Evolutionary conservation across 2,888 invertebrate species (phyloP), one percentile per base, ranked within the genome.

Genomic region (Candidula unifasciata): DNA sequence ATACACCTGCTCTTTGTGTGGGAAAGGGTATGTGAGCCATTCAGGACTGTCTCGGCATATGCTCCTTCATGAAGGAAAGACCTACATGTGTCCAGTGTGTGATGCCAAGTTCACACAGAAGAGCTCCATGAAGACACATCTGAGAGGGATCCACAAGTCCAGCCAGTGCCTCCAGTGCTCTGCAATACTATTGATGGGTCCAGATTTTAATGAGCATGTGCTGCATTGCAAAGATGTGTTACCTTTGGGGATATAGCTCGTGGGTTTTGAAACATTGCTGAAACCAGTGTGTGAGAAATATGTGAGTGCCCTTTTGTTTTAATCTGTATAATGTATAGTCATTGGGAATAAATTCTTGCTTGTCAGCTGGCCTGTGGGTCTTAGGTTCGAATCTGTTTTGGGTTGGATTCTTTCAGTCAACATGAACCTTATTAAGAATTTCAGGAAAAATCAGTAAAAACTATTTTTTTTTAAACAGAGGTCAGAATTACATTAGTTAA

Each of bases 121-220:
- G 66, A 78, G 77, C 66, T 76, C 83, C 2, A 69, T 83, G 83
- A 83, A 83, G 27, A 83, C 77, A 83, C 83, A 83, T 30, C 27
- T 83, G 37, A 77, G 69, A 57, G 44, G 69, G 57, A 83, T 83
- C 10, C 83, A 83, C 60, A 69, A 60, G 57, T 77, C 78, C 44
- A 66, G 64, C 24, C 83, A 83, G 69, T 83, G 83, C 37, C 35
- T 54, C 44, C 35, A 78, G n/a, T 83, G 83, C n/a, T 69, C 57
- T 54, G 37, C n/a, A 27, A 69, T 83, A 66, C 37, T 78, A n/a
- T 66, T 78, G 57, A 52, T 76, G 37, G 82, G 82, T 27, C 82
- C 76, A 44, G 82, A 76, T 13, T 82, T 73, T 76, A 66, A 82
- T 52, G 37, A 52, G 21, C 82, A 82, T 76, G 44, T 82, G 5